phyloP scores from a whole-genome alignment of 2,888 invertebrate genomes.

The Plebejus melissa region DNA sequence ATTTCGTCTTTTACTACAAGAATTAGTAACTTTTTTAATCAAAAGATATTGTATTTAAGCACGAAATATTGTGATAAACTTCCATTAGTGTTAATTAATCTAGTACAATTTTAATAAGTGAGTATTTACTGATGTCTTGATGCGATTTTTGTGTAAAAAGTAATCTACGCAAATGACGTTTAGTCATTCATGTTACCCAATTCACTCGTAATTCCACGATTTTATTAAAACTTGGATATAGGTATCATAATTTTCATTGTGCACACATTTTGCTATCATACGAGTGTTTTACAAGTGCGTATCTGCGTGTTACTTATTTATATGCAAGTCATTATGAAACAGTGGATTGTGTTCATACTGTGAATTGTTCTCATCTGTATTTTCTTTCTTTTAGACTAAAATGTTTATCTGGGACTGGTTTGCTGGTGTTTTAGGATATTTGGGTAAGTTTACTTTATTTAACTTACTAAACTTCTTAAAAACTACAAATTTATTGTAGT shows the following conservation, averaged over 20 bases:
- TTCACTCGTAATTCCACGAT: slow-evolving; percentile 62
- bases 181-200: slow-evolving; percentile 72
- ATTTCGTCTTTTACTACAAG: slow-evolving; percentile 49
- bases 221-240: neutral
- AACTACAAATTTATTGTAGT: neutral
- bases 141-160: slow-evolving; percentile 49
- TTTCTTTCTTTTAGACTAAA: slow-evolving; percentile 62
- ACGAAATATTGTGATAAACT: slow-evolving; percentile 72
- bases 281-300: neutral
- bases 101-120: slow-evolving; percentile 74
- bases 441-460: slow-evolving; percentile 83
- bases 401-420: slow-evolving; percentile 99
- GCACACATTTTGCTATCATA: neutral
- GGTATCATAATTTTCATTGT: neutral
- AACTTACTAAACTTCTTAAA: neutral
- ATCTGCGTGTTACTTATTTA: neutral
- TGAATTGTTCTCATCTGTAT: slow-evolving; percentile 30
- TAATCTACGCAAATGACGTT: slow-evolving; percentile 65
- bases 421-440: slow-evolving; percentile 94
- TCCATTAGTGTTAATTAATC: slow-evolving; percentile 66
- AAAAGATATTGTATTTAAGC: slow-evolving; percentile 66
- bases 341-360: slow-evolving; percentile 30
- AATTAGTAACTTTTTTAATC: slow-evolving; percentile 64
- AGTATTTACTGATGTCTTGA: slow-evolving; percentile 54
- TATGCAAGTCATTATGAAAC: slow-evolving; percentile 44